Evolutionary conservation across 2,888 invertebrate genomes (phyloP).

Genomic region (Thera obeliscata): DNA sequence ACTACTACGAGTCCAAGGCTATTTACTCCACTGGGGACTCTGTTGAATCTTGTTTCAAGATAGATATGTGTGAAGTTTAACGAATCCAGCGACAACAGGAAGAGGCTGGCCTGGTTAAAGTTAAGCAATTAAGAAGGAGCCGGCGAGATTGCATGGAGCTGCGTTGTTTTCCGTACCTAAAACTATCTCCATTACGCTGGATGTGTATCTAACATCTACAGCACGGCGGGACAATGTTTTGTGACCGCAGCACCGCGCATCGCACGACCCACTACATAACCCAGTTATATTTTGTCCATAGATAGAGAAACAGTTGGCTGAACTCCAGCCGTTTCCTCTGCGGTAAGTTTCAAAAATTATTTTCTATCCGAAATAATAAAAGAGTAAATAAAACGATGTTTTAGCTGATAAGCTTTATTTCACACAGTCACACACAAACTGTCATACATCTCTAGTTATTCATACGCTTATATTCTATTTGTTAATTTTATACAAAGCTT

Average conservation of each 20-base stretch:
- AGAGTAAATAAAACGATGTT: conserved; percentile 45
- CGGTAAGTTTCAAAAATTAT: conserved; percentile 42
- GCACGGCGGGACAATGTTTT: conserved; percentile 60
- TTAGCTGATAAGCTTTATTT: conserved; percentile 61
- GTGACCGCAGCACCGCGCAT: conserved; percentile 47
- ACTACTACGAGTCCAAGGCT: conserved; percentile 13
- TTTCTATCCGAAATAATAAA: conserved; percentile 32
- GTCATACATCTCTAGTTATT: conserved; percentile 67
- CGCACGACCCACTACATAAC: conserved; percentile 42
- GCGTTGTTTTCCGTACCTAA: conserved; percentile 73
- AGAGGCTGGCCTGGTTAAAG: conserved; percentile 68
- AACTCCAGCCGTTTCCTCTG: conserved; percentile 56
- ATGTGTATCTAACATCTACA: conserved; percentile 62
- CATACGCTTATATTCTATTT: conserved; percentile 72
- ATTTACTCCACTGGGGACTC: conserved; percentile 31
- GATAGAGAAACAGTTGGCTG: conserved; percentile 69
- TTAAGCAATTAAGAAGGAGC: conserved; percentile 79
- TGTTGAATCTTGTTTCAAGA: conserved; percentile 51
- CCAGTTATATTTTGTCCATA: conserved; percentile 53
- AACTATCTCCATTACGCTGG: conserved; percentile 80
- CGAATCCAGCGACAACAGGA: conserved; percentile 67
- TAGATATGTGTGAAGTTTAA: conserved; percentile 71
- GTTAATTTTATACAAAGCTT: conserved; percentile 84
- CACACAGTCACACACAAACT: conserved; percentile 70
- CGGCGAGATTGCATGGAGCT: conserved; percentile 70